Evolutionary conservation across 2,888 invertebrate species (phyloP), one percentile per base, ranked within the genome.

Genomic region (Orchesella flavescens): DNA sequence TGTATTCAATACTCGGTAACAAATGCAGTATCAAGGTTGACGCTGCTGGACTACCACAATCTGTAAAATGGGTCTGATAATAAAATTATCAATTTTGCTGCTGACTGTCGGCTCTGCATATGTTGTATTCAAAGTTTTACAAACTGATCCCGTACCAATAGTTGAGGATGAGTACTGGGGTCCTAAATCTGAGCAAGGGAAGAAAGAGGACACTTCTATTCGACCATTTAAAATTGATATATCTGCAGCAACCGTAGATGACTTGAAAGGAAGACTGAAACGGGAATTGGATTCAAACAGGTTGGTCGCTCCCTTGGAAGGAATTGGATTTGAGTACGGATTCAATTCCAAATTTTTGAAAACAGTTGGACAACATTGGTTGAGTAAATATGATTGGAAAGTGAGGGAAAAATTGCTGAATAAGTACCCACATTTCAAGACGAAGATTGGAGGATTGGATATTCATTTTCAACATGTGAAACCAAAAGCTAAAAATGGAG

Each of bases 401-500:
- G 92, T 93, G 69, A 91, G 94, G 10, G 94, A 95, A 89, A 89
- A 90, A 2, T 92, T 92, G 79, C 90, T 97, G n/a, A 96, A 97
- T 89, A 91, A 92, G 83, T 94, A 93, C 88, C 92, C 93, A 0
- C 95, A 96, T 81, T 97, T 91, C 89, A 92, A 91, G 63, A 96
- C 96, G 0, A 93, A 93, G 79, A 93, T 97, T 87, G 94, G 94
- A 89, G 95, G 95, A 69, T 89, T 95, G 84, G 92, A 93, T 87
- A 92, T 97, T 80, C 96, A 96, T 90, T 97, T 93, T 89, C 91
- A 95, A 69, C 95, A 93, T 89, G 92, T 92, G 0, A 93, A 93
- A 91, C 87, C 24, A 0, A 74, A 57, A 10, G 53, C 44, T 7
- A 84, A 84, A 44, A 75, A 73, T 73, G 84, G 85, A 53, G 66